phyloP scores from a whole-genome alignment of 1,140 invertebrate species.

The Pachyrhynchus sulphureomaculatus region DNA sequence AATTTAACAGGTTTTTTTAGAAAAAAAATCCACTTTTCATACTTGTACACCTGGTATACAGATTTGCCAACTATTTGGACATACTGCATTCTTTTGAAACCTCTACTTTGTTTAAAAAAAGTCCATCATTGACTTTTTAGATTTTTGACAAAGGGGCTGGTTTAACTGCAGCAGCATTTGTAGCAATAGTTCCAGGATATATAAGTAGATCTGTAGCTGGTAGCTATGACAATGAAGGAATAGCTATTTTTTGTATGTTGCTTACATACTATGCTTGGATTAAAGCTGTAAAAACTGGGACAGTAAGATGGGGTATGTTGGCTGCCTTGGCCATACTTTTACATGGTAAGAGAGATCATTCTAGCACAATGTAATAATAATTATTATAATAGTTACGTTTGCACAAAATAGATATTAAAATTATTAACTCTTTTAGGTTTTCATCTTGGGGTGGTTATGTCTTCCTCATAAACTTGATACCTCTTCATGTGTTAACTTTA shows the following conservation, averaged over 20 bases:
- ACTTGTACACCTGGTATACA: too few species aligned
- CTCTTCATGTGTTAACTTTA: constrained; percentile 93
- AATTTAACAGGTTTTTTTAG: too few species aligned
- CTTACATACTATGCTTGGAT: constrained; percentile 98
- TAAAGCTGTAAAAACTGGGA: constrained; percentile 94
- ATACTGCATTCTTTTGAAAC: too few species aligned
- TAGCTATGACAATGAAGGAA: constrained; percentile 98
- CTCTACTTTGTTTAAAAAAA: too few species aligned
- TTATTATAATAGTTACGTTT: too few species aligned
- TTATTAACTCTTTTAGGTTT: constrained; percentile 59
- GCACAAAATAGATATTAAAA: too few species aligned
- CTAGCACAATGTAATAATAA: too few species aligned
- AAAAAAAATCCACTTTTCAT: too few species aligned
- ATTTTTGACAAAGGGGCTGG: constrained; percentile 80
- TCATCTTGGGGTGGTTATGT: constrained; percentile 99
- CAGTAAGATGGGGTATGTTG: constrained; percentile 87
- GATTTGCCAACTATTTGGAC: too few species aligned
- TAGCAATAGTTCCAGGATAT: constrained; percentile 96
- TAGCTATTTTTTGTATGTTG: constrained; percentile 98
- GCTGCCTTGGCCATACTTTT: constrained; percentile 93
- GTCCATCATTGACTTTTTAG: constrained; percentile 2
- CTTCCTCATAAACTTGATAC: constrained; percentile 99
- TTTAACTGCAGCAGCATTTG: constrained; percentile 90
- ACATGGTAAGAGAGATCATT: constrained; percentile 73
- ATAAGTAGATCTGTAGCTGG: constrained; percentile 96